Conservation (phyloP, 2,113 vertebrate species). For the Melierax canorus region DNA sequence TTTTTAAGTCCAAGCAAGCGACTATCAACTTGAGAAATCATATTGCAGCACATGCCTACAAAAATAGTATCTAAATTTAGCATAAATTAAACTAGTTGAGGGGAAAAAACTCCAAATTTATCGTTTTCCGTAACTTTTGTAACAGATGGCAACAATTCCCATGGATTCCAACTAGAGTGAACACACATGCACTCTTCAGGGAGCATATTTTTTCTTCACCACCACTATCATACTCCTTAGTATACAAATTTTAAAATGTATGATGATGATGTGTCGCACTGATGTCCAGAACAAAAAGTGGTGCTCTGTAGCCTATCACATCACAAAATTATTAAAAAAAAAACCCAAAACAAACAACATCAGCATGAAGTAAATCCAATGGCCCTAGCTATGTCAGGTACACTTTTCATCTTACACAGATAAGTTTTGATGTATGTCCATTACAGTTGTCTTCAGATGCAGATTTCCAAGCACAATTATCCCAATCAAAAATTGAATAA, state of each 20-base stretch:
- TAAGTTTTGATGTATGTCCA: background rate
- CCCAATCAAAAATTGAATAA: background rate
- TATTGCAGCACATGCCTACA: background rate
- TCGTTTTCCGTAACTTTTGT: background rate
- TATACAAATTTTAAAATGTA: background rate
- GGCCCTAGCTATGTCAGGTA: background rate
- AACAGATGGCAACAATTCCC: background rate
- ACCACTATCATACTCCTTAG: background rate
- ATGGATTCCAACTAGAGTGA: background rate
- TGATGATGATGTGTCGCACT: background rate
- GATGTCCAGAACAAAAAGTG: background rate
- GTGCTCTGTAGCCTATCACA: background rate
- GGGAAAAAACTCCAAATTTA: background rate
- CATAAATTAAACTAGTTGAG: background rate
- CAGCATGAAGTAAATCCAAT: background rate
- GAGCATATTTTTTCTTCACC: background rate
- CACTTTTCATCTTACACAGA: background rate
- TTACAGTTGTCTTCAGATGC: background rate
- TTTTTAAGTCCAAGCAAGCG: background rate
- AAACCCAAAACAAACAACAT: background rate
- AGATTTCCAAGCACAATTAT: background rate
- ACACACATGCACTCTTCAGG: accelerated
- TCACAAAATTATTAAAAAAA: background rate
- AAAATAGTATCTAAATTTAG: background rate
- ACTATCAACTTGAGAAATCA: background rate